These are phyloP conservation scores for Hesperia comma DNA, from an alignment of 2,888 invertebrate species.

Conservation along the genomic window DNA sequence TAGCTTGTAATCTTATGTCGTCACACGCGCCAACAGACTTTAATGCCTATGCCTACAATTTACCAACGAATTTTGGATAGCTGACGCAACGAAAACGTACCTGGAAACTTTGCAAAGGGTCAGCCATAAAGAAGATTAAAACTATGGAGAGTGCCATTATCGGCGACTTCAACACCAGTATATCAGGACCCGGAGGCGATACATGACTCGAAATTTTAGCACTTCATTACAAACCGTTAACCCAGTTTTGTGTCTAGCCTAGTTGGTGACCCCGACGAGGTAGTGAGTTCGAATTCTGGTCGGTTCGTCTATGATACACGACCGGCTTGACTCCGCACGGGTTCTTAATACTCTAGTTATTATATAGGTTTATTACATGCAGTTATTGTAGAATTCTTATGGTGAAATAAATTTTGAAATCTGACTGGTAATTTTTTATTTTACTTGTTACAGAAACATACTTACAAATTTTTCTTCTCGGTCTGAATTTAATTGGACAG, in stretches of 20 bases:
- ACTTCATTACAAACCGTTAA: conserved; percentile 73
- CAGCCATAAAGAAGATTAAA: conserved; percentile 79
- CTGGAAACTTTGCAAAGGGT: conserved; percentile 61
- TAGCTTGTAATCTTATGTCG: conserved; percentile 10
- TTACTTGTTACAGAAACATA: too few relatives aligned
- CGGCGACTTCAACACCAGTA: conserved; percentile 58
- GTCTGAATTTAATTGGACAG: too few relatives aligned
- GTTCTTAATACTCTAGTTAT: too few relatives aligned
- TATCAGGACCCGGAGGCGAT: conserved; percentile 63
- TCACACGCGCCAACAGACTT: conserved; percentile 4
- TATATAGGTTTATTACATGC: too few relatives aligned
- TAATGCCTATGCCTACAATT: conserved; percentile 20
- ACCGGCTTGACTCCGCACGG: too few relatives aligned
- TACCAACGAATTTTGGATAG: conserved; percentile 27
- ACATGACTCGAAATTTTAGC: conserved; percentile 78
- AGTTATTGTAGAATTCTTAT: too few relatives aligned
- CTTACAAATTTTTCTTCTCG: too few relatives aligned
- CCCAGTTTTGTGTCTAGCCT: conserved; percentile 53
- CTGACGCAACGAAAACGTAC: conserved; percentile 37
- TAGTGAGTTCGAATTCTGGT: neutral
- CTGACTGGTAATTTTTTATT: too few relatives aligned
- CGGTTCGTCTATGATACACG: neutral
- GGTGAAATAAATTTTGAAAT: too few relatives aligned
- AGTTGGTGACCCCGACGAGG: neutral
- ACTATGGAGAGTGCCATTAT: conserved; percentile 69